Percentiles rank a stretch among this genome's conserved stretches.
Evolutionary conservation across 2,113 vertebrate species (phyloP).

Genomic region (Amphiprion percula): DNA sequence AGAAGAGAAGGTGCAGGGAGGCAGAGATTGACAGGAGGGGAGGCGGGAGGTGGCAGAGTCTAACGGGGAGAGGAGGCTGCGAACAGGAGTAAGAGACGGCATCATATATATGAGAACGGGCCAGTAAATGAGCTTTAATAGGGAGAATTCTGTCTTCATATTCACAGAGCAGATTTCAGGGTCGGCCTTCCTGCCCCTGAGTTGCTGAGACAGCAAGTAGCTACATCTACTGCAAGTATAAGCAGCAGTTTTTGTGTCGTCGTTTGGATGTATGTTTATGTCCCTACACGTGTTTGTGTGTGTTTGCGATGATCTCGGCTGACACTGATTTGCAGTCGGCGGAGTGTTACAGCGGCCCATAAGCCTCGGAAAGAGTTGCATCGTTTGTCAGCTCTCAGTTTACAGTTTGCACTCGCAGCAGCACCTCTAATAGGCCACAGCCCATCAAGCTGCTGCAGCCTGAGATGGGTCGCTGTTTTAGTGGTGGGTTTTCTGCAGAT

Average conservation of each 20-base stretch:
- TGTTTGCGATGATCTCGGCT: conserved; percentile 3
- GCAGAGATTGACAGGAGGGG: conserved; percentile 26
- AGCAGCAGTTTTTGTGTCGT: no score
- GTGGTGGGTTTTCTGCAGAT: not conserved
- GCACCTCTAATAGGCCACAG: conserved; percentile 17
- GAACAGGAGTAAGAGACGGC: not conserved
- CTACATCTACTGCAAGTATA: no score
- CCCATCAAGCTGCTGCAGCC: conserved; percentile 12
- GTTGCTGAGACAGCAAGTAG: conserved; percentile 47
- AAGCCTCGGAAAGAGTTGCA: conserved; percentile 52
- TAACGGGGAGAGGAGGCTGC: not conserved
- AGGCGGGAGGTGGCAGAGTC: conserved; percentile 24
- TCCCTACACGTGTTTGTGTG: conserved; percentile 8
- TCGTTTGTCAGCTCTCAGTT: conserved; percentile 55
- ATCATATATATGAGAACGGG: conserved; percentile 38
- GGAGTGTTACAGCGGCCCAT: conserved; percentile 32
- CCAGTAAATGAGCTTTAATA: conserved; percentile 74
- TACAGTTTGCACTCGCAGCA: conserved; percentile 20
- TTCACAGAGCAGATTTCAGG: conserved; percentile 45
- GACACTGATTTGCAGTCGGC: conserved; percentile 41
- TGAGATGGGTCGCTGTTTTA: not conserved
- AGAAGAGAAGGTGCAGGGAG: conserved; percentile 37
- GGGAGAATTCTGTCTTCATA: conserved; percentile 65
- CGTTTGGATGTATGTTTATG: not conserved
- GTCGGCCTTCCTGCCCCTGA: conserved; percentile 16